Evolutionary conservation across 2,113 vertebrate genomes (phyloP).

Genomic region (Scartelaos histophorus): DNA sequence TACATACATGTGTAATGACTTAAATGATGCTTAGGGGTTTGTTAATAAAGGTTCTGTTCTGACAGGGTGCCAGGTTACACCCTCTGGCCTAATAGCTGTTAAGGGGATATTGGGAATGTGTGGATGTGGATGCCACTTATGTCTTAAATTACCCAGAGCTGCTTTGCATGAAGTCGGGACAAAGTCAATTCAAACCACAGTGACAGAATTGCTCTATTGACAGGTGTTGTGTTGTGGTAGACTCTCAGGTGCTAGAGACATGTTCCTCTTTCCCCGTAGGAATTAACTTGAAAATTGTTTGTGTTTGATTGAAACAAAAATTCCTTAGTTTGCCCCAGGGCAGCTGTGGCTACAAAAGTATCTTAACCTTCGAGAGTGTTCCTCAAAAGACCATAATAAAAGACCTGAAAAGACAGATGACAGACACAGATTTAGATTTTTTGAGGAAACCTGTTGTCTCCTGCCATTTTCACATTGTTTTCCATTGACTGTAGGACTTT

Average conservation of each 20-base stretch:
- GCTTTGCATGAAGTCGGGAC: not conserved
- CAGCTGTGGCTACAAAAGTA: not conserved
- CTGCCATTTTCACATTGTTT: too few relatives aligned
- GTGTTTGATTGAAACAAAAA: too few relatives aligned
- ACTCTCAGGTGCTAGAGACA: not conserved
- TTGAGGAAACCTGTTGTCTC: too few relatives aligned
- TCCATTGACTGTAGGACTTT: too few relatives aligned
- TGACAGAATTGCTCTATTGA: too few relatives aligned
- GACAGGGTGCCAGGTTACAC: not conserved
- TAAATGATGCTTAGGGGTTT: constrained; percentile 1
- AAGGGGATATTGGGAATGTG: not conserved
- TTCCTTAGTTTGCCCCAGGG: too few relatives aligned
- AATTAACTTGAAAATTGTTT: too few relatives aligned
- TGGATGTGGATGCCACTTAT: not conserved
- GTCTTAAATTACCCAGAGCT: not conserved
- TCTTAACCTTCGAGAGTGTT: not conserved
- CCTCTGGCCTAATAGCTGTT: not conserved
- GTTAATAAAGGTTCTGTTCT: not conserved
- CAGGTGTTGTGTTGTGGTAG: not conserved
- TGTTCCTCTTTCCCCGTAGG: not conserved
- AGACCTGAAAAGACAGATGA: too few relatives aligned
- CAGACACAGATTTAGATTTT: too few relatives aligned
- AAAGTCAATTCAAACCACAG: too few relatives aligned
- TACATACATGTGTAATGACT: not conserved
- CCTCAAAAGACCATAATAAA: not conserved